Conservation (phyloP, 2,113 vertebrate genomes). For the Miniopterus natalensis region DNA sequence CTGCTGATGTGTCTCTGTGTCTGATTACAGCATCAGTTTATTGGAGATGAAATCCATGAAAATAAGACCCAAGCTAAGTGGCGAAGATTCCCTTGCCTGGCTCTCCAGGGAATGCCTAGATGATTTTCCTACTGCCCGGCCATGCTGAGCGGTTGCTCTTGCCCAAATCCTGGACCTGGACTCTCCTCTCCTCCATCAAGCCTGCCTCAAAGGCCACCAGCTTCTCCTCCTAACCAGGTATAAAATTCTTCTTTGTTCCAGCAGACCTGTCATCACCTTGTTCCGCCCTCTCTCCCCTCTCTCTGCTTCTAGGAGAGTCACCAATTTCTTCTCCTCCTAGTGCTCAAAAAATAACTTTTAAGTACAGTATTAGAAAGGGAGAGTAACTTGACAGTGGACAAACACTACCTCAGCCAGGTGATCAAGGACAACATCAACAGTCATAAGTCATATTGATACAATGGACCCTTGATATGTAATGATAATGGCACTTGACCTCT, state of each 20-base stretch:
- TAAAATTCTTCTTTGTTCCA: neutral
- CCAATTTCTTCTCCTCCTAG: neutral
- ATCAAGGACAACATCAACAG: neutral
- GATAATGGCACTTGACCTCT: neutral
- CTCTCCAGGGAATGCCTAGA: neutral
- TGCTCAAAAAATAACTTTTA: neutral
- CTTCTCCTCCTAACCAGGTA: neutral
- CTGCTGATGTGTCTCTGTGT: neutral
- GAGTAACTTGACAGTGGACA: neutral
- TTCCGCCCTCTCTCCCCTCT: neutral
- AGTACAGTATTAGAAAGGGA: neutral
- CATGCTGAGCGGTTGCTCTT: fast-evolving
- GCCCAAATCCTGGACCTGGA: neutral
- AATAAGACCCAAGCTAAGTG: neutral
- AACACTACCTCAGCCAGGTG: neutral
- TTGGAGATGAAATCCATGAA: neutral
- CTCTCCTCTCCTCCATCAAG: neutral
- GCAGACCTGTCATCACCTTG: neutral
- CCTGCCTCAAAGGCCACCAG: neutral
- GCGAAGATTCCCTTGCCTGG: fast-evolving
- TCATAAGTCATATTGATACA: neutral
- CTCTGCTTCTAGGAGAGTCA: neutral
- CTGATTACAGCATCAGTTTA: neutral
- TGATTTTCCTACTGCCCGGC: fast-evolving
- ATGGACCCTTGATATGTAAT: neutral